Percentiles rank a stretch among this genome's conserved stretches.
phyloP scores from a whole-genome alignment of 2,888 invertebrate genomes.

The Trichacis sp. region DNA sequence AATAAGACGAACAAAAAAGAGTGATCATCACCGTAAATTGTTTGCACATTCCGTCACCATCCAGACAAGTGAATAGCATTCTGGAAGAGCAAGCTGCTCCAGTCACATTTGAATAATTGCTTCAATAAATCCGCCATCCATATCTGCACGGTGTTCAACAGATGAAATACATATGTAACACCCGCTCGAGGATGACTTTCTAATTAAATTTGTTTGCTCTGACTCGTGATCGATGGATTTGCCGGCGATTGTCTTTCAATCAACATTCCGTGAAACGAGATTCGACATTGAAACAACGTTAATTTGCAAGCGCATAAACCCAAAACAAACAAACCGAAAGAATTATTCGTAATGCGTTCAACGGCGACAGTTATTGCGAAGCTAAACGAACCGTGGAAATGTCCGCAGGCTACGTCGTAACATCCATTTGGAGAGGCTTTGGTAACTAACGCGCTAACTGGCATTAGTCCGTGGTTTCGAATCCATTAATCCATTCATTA shows the following conservation, averaged over 20 bases:
- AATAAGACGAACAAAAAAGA: too few species aligned
- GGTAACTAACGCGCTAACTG: slow-evolving; percentile 51
- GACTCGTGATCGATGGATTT: neutral
- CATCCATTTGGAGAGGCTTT: slow-evolving; percentile 39
- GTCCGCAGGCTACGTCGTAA: slow-evolving; percentile 40
- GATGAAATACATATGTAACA: neutral
- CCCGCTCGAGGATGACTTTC: neutral
- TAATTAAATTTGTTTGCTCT: neutral
- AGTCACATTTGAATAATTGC: slow-evolving; percentile 20
- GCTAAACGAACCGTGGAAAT: slow-evolving; percentile 41
- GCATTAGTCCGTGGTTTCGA: slow-evolving; percentile 58
- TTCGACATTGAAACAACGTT: neutral
- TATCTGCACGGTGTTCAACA: neutral
- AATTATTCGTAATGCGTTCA: slow-evolving; percentile 22
- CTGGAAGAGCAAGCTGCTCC: slow-evolving; percentile 15
- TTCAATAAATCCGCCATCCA: slow-evolving; percentile 26
- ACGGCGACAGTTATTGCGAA: slow-evolving; percentile 27
- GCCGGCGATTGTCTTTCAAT: neutral
- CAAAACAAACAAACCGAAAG: slow-evolving; percentile 29
- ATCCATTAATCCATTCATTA: slow-evolving; percentile 61
- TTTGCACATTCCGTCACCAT: slow-evolving; percentile 30
- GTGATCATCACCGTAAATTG: slow-evolving; percentile 41
- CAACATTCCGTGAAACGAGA: slow-evolving; percentile 2
- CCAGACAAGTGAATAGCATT: slow-evolving; percentile 28
- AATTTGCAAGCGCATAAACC: slow-evolving; percentile 7